Conservation (phyloP, 1,140 invertebrate species). For the Trachymyrmex cornetzi region DNA sequence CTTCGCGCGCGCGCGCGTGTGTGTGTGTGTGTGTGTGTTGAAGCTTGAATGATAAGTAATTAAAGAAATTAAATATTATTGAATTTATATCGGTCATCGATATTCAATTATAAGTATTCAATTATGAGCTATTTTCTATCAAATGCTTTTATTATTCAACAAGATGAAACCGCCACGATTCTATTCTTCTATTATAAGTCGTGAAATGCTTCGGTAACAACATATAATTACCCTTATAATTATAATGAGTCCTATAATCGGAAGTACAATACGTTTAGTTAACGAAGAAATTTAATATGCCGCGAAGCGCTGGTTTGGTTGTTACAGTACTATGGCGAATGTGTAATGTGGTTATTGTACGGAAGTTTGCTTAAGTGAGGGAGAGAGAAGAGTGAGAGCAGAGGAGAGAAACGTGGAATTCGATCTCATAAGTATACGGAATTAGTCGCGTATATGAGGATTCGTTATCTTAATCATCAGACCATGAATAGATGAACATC, state of each 20-base stretch:
- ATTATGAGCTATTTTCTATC: background rate
- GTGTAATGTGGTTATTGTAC: constrained; percentile 33
- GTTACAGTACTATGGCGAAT: constrained; percentile 23
- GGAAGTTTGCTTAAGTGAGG: constrained; percentile 6
- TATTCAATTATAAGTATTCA: background rate
- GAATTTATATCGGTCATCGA: background rate
- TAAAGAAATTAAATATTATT: background rate
- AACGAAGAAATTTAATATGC: constrained; percentile 60
- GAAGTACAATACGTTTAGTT: constrained; percentile 41
- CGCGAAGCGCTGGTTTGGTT: constrained; percentile 4
- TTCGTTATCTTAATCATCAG: constrained; percentile 17
- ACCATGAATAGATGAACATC: background rate
- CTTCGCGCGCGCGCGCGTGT: background rate
- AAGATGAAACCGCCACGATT: background rate
- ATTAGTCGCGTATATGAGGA: background rate
- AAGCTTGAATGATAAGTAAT: background rate
- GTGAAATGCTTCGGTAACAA: background rate
- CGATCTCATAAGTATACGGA: constrained; percentile 11
- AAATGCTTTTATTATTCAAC: constrained; percentile 1
- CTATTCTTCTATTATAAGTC: constrained; percentile 17
- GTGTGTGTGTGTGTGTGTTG: no score
- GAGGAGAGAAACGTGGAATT: constrained; percentile 6
- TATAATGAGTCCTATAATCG: constrained; percentile 41
- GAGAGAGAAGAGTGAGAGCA: background rate
- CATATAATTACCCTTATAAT: constrained; percentile 48